These are phyloP conservation scores for Cloeon dipterum DNA, from an alignment of 2,888 invertebrate genomes.

Conservation along the genomic window DNA sequence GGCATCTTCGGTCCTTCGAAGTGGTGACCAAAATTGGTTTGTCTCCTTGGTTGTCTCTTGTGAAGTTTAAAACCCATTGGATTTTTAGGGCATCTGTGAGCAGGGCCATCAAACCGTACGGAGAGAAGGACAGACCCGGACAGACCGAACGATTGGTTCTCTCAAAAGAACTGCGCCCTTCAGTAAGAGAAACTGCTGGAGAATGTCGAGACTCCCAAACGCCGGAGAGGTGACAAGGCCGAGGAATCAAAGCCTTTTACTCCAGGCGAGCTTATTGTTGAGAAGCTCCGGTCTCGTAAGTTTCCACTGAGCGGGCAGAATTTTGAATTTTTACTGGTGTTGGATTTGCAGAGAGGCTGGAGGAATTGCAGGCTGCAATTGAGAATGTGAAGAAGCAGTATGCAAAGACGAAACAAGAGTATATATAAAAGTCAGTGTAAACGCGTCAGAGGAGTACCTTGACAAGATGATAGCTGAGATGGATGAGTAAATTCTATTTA, in stretches of 20 bases:
- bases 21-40: conserved; percentile 67
- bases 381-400: not conserved
- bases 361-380: not conserved
- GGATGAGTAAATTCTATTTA: not conserved
- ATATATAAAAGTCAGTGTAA: not conserved
- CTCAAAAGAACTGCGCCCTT: conserved; percentile 71
- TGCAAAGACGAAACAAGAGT: not conserved
- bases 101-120: conserved; percentile 49
- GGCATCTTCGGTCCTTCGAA: conserved; percentile 62
- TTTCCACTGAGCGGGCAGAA: no score
- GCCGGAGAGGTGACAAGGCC: conserved; percentile 35
- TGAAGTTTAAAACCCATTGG: no score
- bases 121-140: conserved; percentile 48
- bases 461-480: not conserved
- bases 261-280: conserved; percentile 55
- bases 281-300: conserved; percentile 35
- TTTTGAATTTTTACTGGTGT: no score
- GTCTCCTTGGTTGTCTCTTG: no score
- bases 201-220: conserved; percentile 61
- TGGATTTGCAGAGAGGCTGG: not conserved
- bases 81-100: conserved; percentile 63
- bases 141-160: conserved; percentile 71
- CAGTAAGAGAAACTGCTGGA: conserved; percentile 67
- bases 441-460: conserved; percentile 32
- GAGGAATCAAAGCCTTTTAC: conserved; percentile 32